Conservation (phyloP, 2,888 invertebrate genomes). For the Cerceris rybyensis region DNA sequence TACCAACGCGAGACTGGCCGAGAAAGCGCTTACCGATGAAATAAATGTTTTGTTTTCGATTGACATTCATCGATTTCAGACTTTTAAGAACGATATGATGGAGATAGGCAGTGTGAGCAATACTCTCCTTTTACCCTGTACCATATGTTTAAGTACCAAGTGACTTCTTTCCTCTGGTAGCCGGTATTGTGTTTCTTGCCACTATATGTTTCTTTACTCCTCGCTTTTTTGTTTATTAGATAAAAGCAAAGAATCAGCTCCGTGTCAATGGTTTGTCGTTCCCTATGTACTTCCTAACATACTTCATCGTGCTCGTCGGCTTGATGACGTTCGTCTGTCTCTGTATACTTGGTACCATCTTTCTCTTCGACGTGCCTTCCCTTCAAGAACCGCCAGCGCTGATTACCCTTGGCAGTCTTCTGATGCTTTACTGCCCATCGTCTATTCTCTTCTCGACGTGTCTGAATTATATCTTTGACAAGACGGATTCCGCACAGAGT, state of each 20-base stretch:
- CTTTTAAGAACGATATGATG: no score
- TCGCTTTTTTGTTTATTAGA: constrained; percentile 82
- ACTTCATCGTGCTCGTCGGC: constrained; percentile 88
- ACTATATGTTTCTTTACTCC: no score
- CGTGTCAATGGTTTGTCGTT: constrained; percentile 91
- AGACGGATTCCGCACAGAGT: constrained; percentile 91
- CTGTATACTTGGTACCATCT: constrained; percentile 85
- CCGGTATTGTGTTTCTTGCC: no score
- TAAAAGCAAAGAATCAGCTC: constrained; percentile 91
- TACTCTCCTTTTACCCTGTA: no score
- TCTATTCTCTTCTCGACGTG: constrained; percentile 90
- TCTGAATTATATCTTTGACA: constrained; percentile 91
- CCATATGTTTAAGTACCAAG: no score
- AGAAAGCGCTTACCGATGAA: no score
- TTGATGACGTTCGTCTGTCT: constrained; percentile 87
- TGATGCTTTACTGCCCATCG: constrained; percentile 89
- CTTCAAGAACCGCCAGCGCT: constrained; percentile 88
- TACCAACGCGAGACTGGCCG: no score
- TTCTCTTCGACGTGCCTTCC: constrained; percentile 88
- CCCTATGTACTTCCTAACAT: constrained; percentile 89
- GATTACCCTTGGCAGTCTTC: constrained; percentile 86
- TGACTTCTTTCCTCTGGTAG: no score
- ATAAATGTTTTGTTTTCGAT: no score
- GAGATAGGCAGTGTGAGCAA: no score
- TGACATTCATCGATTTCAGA: no score